phyloP scores from a whole-genome alignment of 2,113 vertebrate genomes.

The Martes martes region DNA sequence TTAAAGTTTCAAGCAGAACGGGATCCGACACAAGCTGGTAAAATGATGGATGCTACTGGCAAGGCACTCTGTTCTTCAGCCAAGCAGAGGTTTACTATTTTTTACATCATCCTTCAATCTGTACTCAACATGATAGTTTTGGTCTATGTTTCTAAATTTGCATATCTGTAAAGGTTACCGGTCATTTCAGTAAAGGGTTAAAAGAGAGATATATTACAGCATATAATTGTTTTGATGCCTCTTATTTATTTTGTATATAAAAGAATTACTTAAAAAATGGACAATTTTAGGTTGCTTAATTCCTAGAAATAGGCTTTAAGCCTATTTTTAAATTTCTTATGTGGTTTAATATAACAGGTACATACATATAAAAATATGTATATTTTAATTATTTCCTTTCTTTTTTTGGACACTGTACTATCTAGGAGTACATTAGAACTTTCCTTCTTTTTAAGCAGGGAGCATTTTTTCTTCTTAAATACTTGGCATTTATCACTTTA shows the following conservation, averaged over 20 bases:
- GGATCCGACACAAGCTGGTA: conserved; percentile 85
- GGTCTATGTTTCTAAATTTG: background rate
- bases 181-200: background rate
- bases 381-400: background rate
- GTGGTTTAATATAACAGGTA: conserved; percentile 4
- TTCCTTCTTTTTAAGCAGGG: background rate
- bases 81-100: conserved; percentile 85
- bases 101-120: background rate
- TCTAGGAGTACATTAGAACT: background rate
- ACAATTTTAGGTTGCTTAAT: conserved; percentile 13
- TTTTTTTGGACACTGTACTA: background rate
- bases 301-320: conserved; percentile 4
- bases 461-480: conserved; percentile 32
- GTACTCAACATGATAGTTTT: background rate
- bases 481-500: conserved; percentile 2
- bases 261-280: conserved; percentile 47
- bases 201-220: background rate
- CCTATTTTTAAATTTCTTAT: conserved; percentile 22
- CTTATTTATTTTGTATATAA: conserved; percentile 35
- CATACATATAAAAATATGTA: background rate
- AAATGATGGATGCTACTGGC: conserved; percentile 90
- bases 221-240: conserved; percentile 27
- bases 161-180: background rate
- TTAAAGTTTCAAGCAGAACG: conserved; percentile 87
- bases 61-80: conserved; percentile 87